Percentiles rank a stretch among this genome's conserved stretches.
phyloP scores from a whole-genome alignment of 2,113 vertebrate species.

The Paramormyrops kingsleyae region DNA sequence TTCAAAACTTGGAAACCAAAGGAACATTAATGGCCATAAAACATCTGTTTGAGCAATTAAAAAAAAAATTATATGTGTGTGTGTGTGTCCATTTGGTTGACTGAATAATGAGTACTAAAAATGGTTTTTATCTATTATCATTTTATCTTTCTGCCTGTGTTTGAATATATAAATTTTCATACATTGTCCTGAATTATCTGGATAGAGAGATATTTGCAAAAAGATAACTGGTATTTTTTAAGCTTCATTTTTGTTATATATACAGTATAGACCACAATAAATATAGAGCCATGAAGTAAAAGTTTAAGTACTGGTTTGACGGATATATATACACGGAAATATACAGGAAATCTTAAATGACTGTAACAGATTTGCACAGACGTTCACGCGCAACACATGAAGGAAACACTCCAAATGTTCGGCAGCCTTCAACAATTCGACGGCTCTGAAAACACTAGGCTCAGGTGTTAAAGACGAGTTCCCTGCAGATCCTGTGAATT shows the following conservation, averaged over 20 bases:
- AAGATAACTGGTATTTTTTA: neutral
- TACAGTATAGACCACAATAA: neutral
- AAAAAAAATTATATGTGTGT: neutral
- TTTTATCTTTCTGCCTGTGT: neutral
- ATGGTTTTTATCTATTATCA: neutral
- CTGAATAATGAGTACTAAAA: neutral
- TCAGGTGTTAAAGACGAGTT: neutral
- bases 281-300: neutral
- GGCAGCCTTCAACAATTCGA: neutral
- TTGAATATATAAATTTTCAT: neutral
- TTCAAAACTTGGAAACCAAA: neutral
- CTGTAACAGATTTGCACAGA: neutral
- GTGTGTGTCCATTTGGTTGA: neutral
- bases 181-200: neutral
- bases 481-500: neutral
- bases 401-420: neutral
- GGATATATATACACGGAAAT: neutral
- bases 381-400: neutral
- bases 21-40: neutral
- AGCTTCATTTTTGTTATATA: neutral
- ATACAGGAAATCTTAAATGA: neutral
- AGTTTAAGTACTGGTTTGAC: neutral
- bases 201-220: neutral
- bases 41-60: neutral
- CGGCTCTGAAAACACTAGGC: neutral